phyloP scores from a whole-genome alignment of 2,113 vertebrate genomes.

The Butastur rufipennis region DNA sequence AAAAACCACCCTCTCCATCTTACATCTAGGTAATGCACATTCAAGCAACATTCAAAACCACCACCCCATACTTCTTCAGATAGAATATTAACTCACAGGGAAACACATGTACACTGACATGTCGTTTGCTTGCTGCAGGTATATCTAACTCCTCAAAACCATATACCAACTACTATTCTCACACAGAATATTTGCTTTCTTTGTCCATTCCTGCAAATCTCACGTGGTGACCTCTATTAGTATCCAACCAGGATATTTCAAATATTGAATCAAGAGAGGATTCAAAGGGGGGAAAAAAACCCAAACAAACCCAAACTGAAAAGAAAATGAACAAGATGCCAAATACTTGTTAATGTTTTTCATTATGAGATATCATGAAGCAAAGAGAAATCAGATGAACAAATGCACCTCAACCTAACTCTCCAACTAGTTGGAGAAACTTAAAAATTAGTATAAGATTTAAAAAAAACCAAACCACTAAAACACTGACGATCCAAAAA shows the following conservation, averaged over 20 bases:
- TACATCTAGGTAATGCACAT: not conserved
- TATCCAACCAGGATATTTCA: not conserved
- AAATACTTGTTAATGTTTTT: not conserved
- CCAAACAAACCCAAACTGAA: not conserved
- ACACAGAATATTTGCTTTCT: not conserved
- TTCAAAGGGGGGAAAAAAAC: fast-evolving
- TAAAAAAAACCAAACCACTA: not conserved
- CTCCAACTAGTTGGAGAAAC: not conserved
- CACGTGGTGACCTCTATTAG: not conserved
- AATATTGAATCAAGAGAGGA: not conserved
- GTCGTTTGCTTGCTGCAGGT: not conserved
- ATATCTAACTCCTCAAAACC: not conserved
- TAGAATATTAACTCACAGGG: not conserved
- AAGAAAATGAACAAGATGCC: not conserved
- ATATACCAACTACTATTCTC: not conserved
- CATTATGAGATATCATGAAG: not conserved
- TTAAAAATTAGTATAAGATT: not conserved
- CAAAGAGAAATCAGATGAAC: not conserved
- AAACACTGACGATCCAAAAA: not conserved
- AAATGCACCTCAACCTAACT: not conserved
- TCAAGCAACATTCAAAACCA: not conserved
- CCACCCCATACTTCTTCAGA: fast-evolving
- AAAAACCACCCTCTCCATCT: not conserved
- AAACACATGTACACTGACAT: not conserved
- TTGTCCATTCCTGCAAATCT: not conserved